Evolutionary conservation across 2,113 vertebrate genomes (phyloP).

Genomic region (Progne subis): DNA sequence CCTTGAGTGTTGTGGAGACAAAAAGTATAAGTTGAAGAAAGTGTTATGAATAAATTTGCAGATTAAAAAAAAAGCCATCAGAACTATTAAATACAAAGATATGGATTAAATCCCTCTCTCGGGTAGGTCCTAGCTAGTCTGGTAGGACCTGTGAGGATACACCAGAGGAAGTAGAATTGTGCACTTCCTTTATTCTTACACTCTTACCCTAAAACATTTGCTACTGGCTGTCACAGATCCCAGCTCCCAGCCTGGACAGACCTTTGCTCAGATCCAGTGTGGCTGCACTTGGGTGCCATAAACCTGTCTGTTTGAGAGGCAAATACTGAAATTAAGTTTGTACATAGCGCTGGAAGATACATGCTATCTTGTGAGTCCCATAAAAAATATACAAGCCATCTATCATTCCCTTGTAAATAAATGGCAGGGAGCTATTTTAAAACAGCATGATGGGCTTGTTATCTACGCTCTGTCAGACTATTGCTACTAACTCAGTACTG

Average conservation of each 20-base stretch:
- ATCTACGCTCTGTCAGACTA: not conserved
- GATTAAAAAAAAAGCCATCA: not conserved
- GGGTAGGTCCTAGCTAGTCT: not conserved
- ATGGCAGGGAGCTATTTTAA: constrained; percentile 29
- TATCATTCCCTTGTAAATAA: constrained; percentile 19
- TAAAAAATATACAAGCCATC: constrained; percentile 34
- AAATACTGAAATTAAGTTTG: constrained; percentile 35
- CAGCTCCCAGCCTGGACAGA: not conserved
- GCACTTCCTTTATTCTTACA: not conserved
- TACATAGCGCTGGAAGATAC: constrained; percentile 40
- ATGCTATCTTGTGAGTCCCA: constrained; percentile 6
- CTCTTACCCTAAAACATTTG: not conserved
- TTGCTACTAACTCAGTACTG: not conserved
- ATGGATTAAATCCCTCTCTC: not conserved
- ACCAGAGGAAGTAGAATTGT: not conserved
- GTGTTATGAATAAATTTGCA: not conserved
- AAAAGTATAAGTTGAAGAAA: not conserved
- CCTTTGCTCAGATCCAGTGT: constrained; percentile 2
- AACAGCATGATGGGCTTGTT: not conserved
- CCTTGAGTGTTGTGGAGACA: not conserved
- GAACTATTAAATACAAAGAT: not conserved
- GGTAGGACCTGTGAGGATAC: not conserved
- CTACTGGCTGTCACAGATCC: not conserved
- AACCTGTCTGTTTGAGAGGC: constrained; percentile 12
- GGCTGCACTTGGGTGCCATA: not conserved